phyloP scores from a whole-genome alignment of 2,113 vertebrate genomes.

The Brachionichthys hirsutus region DNA sequence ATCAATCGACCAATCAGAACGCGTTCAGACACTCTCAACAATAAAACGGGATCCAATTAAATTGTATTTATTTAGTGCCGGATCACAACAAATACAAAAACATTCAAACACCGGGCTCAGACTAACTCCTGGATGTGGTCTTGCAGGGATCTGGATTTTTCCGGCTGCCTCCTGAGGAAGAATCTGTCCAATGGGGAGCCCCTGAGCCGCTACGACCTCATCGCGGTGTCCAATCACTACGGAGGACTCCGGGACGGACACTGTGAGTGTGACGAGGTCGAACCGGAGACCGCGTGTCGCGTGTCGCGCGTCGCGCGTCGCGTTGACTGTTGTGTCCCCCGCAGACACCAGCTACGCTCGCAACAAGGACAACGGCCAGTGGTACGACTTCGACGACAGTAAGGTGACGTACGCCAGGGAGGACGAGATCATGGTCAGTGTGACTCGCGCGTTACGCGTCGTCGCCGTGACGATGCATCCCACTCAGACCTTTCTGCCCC shows the following conservation, averaged over 20 bases:
- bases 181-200: constrained; percentile 66
- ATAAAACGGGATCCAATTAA: no score
- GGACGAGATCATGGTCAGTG: constrained; percentile 83
- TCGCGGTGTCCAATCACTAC: constrained; percentile 89
- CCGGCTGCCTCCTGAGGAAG: constrained; percentile 81
- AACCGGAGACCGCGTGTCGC: no score
- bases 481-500: not conserved
- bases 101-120: not conserved
- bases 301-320: no score
- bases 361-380: constrained; percentile 87
- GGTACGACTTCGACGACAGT: constrained; percentile 89
- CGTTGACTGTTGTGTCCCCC: constrained; percentile 9
- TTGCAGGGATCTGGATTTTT: constrained; percentile 84
- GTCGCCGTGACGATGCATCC: no score
- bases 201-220: constrained; percentile 86
- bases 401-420: constrained; percentile 83
- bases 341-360: constrained; percentile 85
- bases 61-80: no score
- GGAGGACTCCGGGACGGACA: constrained; percentile 88
- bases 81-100: not conserved
- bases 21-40: no score
- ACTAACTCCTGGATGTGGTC: not conserved
- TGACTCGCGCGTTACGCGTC: not conserved
- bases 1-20: no score
- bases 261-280: constrained; percentile 69